Base-by-base conservation (phyloP, 2,888 invertebrate species). In the Plebejus argus region DNA sequence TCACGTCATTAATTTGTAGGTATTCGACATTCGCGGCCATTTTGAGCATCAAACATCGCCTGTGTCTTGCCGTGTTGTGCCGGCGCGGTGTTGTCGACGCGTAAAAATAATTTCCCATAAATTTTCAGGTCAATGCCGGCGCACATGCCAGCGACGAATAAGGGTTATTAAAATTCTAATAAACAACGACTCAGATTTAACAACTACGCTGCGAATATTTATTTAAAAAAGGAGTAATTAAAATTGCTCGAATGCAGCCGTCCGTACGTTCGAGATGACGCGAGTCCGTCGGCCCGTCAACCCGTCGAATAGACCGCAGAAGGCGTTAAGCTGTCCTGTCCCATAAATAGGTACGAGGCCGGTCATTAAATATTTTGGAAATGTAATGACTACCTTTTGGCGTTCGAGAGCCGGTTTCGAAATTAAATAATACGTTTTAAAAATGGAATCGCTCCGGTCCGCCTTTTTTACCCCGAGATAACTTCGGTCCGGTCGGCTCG, bases 401-500 rank as follows among this genome's bases (percentile, higher is more conserved):
- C 93, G 92, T 91, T 91, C 89, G 91, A 92, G 88, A 92, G 93
- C 93, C 91, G 91, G 94, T 93, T 94, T 89, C 91, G 89, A 93
- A 93, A 92, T 93, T 93, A 93, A 94, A 94, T 94, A 91, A 94
- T 93, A 93, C 92, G 92, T 94, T 94, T 93, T 90, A 92, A 93
- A 93, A 94, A 93, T 93, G 94, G 92, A 93, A 94, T 93, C 92
- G 92, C 91, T 91, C 90, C 83, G 91, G 88, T 92, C 93, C 93
- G 93, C 93, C 93, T 92, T 92, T 92, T 92, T 92, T 91, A 89
- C 90, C 88, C 85, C 87, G 91, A 93, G 93, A 94, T 94, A 93
- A 92, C 92, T 93, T 93, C 90, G 90, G 91, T 90, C 92, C 91
- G 89, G 91, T 92, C 90, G 91, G 90, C 89, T 90, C 89, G 90